phyloP scores from a whole-genome alignment of 1,140 invertebrate species.

The Callitettix versicolor region DNA sequence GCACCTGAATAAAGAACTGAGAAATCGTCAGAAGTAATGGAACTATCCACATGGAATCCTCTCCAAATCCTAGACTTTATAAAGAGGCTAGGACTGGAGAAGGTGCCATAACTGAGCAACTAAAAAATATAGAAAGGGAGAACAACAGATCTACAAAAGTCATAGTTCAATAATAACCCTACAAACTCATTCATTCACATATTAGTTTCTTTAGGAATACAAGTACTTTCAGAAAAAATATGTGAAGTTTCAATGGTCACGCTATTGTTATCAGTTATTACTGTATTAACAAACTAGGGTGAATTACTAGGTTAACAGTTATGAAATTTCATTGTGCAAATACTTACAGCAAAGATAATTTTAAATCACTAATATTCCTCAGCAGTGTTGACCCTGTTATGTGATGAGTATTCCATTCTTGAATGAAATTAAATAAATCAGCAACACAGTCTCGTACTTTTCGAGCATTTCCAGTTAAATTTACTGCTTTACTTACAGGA shows the following conservation, averaged over 20 bases:
- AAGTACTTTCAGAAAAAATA: background rate
- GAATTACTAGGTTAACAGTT: background rate
- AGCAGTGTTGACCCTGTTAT: conserved; percentile 4
- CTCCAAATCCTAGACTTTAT: too few relatives aligned
- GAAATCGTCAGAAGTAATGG: too few relatives aligned
- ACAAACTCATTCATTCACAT: too few relatives aligned
- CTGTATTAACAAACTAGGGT: background rate
- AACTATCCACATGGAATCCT: too few relatives aligned
- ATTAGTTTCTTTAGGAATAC: background rate
- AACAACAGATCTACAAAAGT: too few relatives aligned
- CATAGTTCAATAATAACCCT: too few relatives aligned
- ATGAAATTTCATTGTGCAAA: too few relatives aligned
- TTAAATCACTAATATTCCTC: conserved; percentile 2
- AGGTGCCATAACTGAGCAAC: too few relatives aligned
- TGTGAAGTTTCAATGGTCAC: background rate
- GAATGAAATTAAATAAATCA: conserved; percentile 17
- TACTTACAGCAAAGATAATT: background rate
- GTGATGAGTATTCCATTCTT: conserved; percentile 16
- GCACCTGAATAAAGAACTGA: too few relatives aligned
- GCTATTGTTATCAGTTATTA: background rate
- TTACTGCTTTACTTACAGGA: conserved; percentile 8
- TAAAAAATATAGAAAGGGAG: too few relatives aligned
- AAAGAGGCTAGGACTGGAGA: too few relatives aligned
- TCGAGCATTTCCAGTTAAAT: conserved; percentile 17
- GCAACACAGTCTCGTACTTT: conserved; percentile 14